phyloP scores from a whole-genome alignment of 1,140 invertebrate species.

The Pentalonia nigronervosa region DNA sequence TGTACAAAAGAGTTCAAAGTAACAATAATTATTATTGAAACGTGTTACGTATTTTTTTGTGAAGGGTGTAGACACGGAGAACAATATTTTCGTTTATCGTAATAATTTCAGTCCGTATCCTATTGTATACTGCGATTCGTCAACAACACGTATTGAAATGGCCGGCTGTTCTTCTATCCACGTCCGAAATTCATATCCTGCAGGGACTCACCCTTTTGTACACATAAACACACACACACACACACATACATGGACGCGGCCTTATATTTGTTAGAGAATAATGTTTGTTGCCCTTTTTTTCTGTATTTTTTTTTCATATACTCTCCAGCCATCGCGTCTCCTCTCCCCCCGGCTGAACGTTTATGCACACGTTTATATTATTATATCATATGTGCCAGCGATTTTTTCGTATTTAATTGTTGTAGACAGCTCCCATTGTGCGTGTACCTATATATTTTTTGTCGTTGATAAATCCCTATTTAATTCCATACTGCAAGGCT shows the following conservation, averaged over 20 bases:
- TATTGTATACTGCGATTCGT: constrained; percentile 42
- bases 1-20: neutral
- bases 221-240: neutral
- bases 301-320: neutral
- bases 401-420: constrained; percentile 55
- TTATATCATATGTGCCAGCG: constrained; percentile 30
- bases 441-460: constrained; percentile 15
- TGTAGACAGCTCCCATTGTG: constrained; percentile 54
- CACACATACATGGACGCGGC: neutral
- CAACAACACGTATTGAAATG: constrained; percentile 56
- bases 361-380: constrained; percentile 37
- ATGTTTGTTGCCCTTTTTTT: constrained; percentile 56
- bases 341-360: neutral
- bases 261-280: constrained; percentile 50
- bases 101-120: constrained; percentile 46
- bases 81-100: constrained; percentile 57
- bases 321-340: neutral
- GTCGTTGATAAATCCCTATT: constrained; percentile 52
- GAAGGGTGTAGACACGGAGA: constrained; percentile 20
- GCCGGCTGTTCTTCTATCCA: constrained; percentile 50
- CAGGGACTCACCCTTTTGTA: constrained; percentile 52
- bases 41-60: constrained; percentile 39
- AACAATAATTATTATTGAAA: constrained; percentile 57
- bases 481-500: constrained; percentile 48
- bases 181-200: constrained; percentile 41